phyloP scores from a whole-genome alignment of 2,797 vertebrate species.

The Melopsittacus undulatus region DNA sequence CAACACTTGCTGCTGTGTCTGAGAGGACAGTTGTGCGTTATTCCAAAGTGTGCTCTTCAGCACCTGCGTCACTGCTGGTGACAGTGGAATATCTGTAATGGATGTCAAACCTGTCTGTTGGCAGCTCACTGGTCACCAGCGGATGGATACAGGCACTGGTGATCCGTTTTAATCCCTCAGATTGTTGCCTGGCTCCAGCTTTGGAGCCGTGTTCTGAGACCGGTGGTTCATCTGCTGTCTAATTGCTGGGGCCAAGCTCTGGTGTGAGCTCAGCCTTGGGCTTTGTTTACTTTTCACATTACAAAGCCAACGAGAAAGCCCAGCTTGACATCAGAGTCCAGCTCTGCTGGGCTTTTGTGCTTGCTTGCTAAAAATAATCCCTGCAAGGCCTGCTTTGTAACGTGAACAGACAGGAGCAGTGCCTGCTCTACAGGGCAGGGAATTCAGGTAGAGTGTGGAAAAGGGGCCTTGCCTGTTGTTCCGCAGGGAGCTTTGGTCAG shows the following conservation, averaged over 20 bases:
- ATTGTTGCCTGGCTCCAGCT: background rate
- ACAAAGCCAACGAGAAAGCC: background rate
- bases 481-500: background rate
- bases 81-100: background rate
- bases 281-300: slow-evolving; percentile 37
- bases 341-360: background rate
- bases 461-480: background rate
- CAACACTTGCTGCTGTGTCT: background rate
- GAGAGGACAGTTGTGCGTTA: background rate
- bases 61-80: background rate
- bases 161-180: background rate
- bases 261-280: background rate
- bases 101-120: background rate
- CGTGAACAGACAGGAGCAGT: background rate
- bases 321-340: slow-evolving; percentile 38
- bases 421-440: background rate
- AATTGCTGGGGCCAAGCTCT: background rate
- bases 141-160: background rate
- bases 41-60: background rate
- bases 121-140: background rate
- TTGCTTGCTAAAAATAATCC: slow-evolving; percentile 16
- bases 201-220: background rate
- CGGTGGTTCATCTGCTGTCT: background rate
- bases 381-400: background rate
- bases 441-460: background rate